Evolutionary conservation across 2,797 vertebrate genomes (phyloP), one percentile per base, ranked within the genome.

Genomic region (Sparus aurata): DNA sequence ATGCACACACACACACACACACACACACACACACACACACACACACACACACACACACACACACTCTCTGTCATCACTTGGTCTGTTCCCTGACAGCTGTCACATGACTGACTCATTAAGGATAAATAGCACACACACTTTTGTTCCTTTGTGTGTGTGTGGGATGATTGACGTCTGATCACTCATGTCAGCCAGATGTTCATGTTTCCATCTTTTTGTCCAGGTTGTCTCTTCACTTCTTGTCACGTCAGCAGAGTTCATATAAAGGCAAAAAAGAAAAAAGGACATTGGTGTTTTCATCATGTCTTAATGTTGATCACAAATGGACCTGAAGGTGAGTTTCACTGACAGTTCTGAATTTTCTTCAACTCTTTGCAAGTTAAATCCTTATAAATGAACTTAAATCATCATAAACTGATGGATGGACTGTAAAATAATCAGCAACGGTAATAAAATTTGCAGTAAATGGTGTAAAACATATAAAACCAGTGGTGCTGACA

Each of bases 51-150:
- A 38, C 57, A 34, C 30, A 59, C 30, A 59, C 5, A 34, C 57
- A 34, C 30, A 59, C 30, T 59, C 5, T 34, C 34, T 34, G 34
- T 34, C 34, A 34, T 34, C 34, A 34, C 34, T 5, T 9, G 34
- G 7, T 34, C 34, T 34, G 34, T 9, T 34, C 34, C 34, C 34
- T 73, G 54, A 63, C 79, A 76, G 73, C 68, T 82, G 79, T 62
- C 43, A 43, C 27, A 23, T 34, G 43, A 58, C 38, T 17, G 43
- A 62, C 15, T 7, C 34, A 34, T 34, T 34, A 34, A 7, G 34
- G 34, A 34, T 34, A 34, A 34, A 34, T 34, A 34, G 34, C 34
- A 34, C 34, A 34, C 34, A 17, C 62, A 45, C 62, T 10, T 41
- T 34, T 54, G 59, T 55, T 61, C 47, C 43, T 73, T 41, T 41